Evolutionary conservation across 2,797 vertebrate species (phyloP), one percentile per base, ranked within the genome.

Genomic region (Sparus aurata): DNA sequence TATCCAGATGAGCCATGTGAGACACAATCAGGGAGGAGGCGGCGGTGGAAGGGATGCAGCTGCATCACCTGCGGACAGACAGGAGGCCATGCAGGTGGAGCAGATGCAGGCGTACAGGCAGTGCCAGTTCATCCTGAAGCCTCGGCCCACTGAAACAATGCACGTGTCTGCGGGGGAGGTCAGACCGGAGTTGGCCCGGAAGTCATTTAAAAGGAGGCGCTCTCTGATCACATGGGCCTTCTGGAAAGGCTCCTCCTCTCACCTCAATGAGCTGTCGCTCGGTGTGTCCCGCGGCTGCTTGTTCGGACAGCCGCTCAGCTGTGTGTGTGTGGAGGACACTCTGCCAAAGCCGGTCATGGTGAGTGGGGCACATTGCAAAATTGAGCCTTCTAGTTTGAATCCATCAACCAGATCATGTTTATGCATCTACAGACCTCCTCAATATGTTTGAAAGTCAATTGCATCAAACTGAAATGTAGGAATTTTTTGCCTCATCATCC

Each of bases 101-200:
- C 96, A 96, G 93, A 89, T 97, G 86, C 96, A 97, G 83, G 92
- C 91, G 60, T 96, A 95, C 88, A 96, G 94, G 90, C 97, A 96
- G 85, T 99, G 97, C 90, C 98, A 98, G 91, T 99, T 99, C 86
- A 96, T 98, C 85, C 94, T 99, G 92, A 99, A 97, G 94, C 96
- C 96, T 49, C 96, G 96, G 25, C 95, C 93, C 43, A 78, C 91
- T 59, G 94, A 96, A 0, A 2, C 70, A 0, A 88, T 23, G 13
- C 93, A 92, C 0, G 85, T 94, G 0, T 1, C 84, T 30, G 92
- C 95, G 22, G 96, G 98, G 98, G 90, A 87, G 93, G 0, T 22
- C 3, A 16, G 38, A 38, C 10, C 38, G 97, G 97, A 97, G 74
- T 90, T 96, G 13, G 90, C 92, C 87, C 96, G 90, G 96, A 99